Evolutionary conservation across 2,888 invertebrate genomes (phyloP), one percentile per base, ranked within the genome.

Genomic region (Drosophila gaucha): DNA sequence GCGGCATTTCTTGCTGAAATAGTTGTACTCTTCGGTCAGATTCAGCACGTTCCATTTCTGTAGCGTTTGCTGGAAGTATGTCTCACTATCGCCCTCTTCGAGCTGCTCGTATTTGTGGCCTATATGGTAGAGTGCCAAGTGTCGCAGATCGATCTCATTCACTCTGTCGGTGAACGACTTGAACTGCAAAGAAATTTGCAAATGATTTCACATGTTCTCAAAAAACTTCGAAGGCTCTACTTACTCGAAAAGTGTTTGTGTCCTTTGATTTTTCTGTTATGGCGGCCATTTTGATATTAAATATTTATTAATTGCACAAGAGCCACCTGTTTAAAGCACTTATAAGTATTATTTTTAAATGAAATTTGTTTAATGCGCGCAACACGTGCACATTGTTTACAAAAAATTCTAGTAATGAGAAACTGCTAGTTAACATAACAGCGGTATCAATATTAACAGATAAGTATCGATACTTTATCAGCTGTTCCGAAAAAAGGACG

Each of bases 41-140:
- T 98, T 98, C 20, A 98, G 93, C 2, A 95, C 96, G 87, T 94
- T 94, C 98, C 98, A 99, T 93, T 98, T 98, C 70, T 95, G 94
- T 20, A 98, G 91, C 0, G 96, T 94, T 90, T 97, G 94, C 80
- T 95, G 93, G 90, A 99, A 98, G 90, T 95, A 95, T 0, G 97
- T 96, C 86, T 95, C 95, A 50, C 93, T 92, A 75, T 95, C 95
- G 5, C 46, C 84, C 59, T 90, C 90, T 6, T 94, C 94, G 9
- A 94, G 93, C 72, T 94, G 93, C 56, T 96, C 94, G 90, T 97
- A 95, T 73, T 94, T 94, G 91, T 97, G 96, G 26, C 94, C 94
- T 49, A 98, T 95, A 85, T 95, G 95, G 90, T 97, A 97, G 35
- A 97, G 94, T 2, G 98, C 96, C 92, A 97, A 95, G 88, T 93